Evolutionary conservation across 2,797 vertebrate species (phyloP), one percentile per base, ranked within the genome.

Genomic region (Coccyzus lansbergi): DNA sequence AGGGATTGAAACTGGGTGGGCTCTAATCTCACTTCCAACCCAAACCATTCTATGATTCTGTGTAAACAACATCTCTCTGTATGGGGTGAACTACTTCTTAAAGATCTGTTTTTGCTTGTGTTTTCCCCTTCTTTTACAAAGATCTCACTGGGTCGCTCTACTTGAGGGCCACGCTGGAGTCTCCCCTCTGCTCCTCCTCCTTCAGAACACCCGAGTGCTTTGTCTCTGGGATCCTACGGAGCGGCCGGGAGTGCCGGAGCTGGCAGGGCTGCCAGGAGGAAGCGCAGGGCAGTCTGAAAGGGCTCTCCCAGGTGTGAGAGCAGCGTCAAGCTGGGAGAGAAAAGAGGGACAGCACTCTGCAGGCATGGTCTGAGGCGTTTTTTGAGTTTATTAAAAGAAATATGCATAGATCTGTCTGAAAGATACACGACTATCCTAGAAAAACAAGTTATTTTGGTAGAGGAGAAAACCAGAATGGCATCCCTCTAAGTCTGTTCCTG

Each of bases 121-220:
- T 33, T 33, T 12, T 60, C 26, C 28, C 14, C 13, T 1, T 2
- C 8, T 25, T 40, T 55, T 15, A 13, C 28, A 4, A 53, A 64
- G 9, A 6, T 21, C 7, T 0, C 3, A 4, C 7, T 15, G 10
- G 22, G 2, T 34, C 3, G 0, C 21, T 51, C 36, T 19, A 2
- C 19, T 5, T 33, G 4, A 29, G 31, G 20, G 15, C 12, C 36
- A 38, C 33, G 40, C 29, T 20, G 25, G 24, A 42, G 33, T 18
- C 0, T 0, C 13, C 65, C 31, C 9, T 4, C 15, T 0, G 1
- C 5, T 0, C 42, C 89, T 70, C 56, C 44, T 71, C 16, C 3
- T 53, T 49, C 5, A 10, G 58, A 9, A 65, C 64, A 52, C 33
- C 16, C 15, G 22, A 2, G 55, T n/a, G 52, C 65, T 65, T 55